Conservation (phyloP, 2,113 vertebrate species). For the Trichomycterus rosablanca region DNA sequence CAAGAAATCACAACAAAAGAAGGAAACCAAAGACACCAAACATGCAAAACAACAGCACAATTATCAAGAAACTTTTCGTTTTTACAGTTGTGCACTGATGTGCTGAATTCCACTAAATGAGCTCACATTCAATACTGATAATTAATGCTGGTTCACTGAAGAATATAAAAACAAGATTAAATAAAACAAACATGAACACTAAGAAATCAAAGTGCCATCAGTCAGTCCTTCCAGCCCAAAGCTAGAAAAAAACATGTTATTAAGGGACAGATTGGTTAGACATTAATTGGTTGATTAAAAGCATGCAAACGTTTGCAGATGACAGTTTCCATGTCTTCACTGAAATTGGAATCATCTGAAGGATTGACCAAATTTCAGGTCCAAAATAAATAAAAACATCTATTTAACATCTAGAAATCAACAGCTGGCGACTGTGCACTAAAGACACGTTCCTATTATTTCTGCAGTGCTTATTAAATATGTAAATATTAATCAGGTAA, state of each 20-base stretch:
- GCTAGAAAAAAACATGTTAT: constrained; percentile 23
- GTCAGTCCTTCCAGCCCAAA: constrained; percentile 9
- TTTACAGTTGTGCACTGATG: too few species aligned
- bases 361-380: constrained; percentile 55
- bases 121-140: too few species aligned
- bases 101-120: too few species aligned
- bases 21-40: too few species aligned
- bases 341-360: constrained; percentile 57
- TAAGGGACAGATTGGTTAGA: constrained; percentile 33
- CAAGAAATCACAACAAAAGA: too few species aligned
- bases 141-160: constrained; percentile 3
- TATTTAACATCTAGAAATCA: constrained; percentile 1
- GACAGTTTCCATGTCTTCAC: constrained; percentile 58
- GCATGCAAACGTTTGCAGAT: constrained; percentile 51
- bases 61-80: too few species aligned
- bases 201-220: background rate
- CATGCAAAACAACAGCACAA: too few species aligned
- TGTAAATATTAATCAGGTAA: background rate
- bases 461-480: background rate
- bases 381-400: background rate
- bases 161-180: too few species aligned
- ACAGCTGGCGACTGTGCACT: background rate
- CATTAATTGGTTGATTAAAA: constrained; percentile 3
- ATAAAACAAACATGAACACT: background rate
- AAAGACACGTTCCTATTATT: background rate